Evolutionary conservation across 2,113 vertebrate species (phyloP).

Genomic region (Ornithorhynchus anatinus): DNA sequence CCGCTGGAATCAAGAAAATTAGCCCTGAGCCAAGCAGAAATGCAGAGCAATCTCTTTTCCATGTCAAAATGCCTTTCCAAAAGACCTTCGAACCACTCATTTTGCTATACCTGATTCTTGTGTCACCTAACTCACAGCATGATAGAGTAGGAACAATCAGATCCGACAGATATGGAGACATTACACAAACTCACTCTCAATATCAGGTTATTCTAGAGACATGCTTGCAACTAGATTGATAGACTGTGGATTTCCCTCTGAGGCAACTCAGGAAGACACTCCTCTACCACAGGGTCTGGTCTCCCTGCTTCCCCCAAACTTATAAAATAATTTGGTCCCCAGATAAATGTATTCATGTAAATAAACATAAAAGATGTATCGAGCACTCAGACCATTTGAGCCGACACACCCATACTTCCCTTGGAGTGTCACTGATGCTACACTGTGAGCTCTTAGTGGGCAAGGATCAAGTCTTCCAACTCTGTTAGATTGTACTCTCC

Average conservation of each 20-base stretch:
- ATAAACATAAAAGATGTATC: neutral
- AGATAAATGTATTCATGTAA: neutral
- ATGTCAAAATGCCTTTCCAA: conserved; percentile 11
- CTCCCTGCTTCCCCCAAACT: neutral
- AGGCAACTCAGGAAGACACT: too few relatives aligned
- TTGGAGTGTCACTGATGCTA: neutral
- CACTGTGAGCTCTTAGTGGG: too few relatives aligned
- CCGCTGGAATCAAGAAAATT: conserved; percentile 38
- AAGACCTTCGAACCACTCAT: neutral
- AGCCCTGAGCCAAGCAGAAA: conserved; percentile 29
- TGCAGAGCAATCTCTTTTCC: conserved; percentile 20
- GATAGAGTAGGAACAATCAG: neutral
- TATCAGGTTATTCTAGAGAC: conserved; percentile 3
- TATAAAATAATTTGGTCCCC: neutral
- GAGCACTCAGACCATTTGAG: neutral
- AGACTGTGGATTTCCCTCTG: too few relatives aligned
- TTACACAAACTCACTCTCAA: neutral
- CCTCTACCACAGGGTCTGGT: neutral
- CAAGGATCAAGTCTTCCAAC: too few relatives aligned
- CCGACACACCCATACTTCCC: fast-evolving
- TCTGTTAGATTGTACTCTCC: too few relatives aligned
- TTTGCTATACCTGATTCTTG: neutral
- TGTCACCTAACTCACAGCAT: neutral
- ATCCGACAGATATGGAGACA: neutral
- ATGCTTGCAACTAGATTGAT: neutral